Percentiles rank a stretch among this genome's conserved stretches.
Evolutionary conservation across 1,140 invertebrate species (phyloP).

Genomic region (Leptinotarsa texana): DNA sequence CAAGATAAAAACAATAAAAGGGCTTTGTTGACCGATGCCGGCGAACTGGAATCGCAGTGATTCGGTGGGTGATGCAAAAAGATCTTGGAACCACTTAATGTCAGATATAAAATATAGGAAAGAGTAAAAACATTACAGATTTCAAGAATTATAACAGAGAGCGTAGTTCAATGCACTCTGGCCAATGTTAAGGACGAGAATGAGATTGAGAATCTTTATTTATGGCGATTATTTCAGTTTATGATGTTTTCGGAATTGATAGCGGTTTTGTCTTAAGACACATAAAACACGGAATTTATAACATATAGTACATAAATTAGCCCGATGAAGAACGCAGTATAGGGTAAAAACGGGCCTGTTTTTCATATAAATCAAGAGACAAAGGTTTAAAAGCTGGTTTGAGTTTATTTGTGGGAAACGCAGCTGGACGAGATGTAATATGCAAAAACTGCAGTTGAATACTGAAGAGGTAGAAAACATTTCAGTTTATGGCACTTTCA

Average conservation of each 20-base stretch:
- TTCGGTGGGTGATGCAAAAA: conserved; percentile 17
- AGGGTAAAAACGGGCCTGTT: neutral
- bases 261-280: neutral
- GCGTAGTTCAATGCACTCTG: neutral
- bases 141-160: conserved; percentile 17
- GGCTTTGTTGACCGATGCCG: neutral
- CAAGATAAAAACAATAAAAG: conserved; percentile 15
- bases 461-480: neutral
- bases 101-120: conserved; percentile 19
- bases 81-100: conserved; percentile 10
- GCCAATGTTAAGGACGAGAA: neutral
- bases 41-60: neutral
- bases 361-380: neutral
- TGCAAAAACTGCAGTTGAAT: conserved; percentile 2
- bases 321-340: neutral
- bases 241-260: conserved; percentile 3
- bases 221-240: conserved; percentile 3
- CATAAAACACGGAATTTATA: conserved; percentile 1
- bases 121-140: conserved; percentile 21
- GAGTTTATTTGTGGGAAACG: neutral
- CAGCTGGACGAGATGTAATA: neutral
- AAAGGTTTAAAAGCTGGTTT: neutral
- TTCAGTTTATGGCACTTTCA: neutral
- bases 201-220: conserved; percentile 6
- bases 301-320: neutral